phyloP scores from a whole-genome alignment of 2,113 vertebrate genomes.

The Antechinus flavipes region DNA sequence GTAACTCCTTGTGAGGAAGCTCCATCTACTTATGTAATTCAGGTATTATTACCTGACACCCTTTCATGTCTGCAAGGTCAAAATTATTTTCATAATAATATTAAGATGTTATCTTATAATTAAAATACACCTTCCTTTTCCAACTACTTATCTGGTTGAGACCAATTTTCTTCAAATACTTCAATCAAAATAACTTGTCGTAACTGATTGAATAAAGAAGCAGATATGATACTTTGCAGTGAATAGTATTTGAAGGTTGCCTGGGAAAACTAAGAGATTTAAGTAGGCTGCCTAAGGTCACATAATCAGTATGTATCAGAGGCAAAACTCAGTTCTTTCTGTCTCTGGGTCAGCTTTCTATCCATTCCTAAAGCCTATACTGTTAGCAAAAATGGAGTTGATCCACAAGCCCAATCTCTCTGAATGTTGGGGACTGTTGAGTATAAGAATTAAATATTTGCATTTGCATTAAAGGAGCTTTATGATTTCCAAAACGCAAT shows the following conservation, averaged over 20 bases:
- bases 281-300: not conserved
- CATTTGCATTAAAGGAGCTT: not conserved
- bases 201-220: no score
- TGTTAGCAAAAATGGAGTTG: not conserved
- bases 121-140: no score
- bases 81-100: no score
- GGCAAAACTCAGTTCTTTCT: not conserved
- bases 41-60: not conserved
- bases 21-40: not conserved
- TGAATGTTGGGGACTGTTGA: not conserved
- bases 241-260: not conserved
- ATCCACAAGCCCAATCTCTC: not conserved
- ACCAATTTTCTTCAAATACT: no score
- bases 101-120: no score
- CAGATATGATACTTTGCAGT: not conserved
- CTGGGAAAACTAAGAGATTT: not conserved
- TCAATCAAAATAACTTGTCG: no score
- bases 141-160: no score
- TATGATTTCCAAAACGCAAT: not conserved
- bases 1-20: not conserved
- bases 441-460: conserved; percentile 27
- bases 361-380: not conserved
- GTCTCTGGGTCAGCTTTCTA: not conserved
- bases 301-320: not conserved
- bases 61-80: no score